A percentile compares a stretch with the other conserved stretches of the same genome.
Conservation (phyloP, 1,140 invertebrate genomes). For the Nasonia longicornis region DNA sequence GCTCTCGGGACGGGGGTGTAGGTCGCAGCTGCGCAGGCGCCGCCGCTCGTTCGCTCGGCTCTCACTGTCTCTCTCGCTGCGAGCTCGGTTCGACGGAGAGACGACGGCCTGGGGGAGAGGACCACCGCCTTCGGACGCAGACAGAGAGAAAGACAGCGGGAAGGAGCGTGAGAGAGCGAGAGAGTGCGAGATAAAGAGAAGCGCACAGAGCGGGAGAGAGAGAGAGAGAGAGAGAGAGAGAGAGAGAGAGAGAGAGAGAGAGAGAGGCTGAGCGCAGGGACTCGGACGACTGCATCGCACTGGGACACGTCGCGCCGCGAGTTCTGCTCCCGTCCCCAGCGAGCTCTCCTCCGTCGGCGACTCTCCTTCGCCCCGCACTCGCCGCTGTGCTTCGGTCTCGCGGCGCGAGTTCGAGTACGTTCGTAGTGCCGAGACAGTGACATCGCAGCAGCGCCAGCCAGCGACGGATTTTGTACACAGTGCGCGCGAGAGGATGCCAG, state of each 20-base stretch:
- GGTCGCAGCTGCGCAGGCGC: constrained; percentile 22
- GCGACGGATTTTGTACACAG: neutral
- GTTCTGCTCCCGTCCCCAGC: no score
- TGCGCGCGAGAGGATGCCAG: neutral
- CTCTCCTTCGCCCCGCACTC: neutral
- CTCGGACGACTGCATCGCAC: no score
- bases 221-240: neutral
- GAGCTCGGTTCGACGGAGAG: neutral
- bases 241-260: neutral
- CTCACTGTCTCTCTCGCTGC: neutral
- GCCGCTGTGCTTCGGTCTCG: neutral
- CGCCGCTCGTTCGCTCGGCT: neutral
- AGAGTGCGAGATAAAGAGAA: neutral
- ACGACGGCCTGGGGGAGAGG: constrained; percentile 5
- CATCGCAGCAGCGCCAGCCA: neutral
- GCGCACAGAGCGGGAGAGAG: neutral
- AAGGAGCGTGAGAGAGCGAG: neutral
- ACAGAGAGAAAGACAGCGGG: neutral
- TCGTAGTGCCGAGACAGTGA: neutral
- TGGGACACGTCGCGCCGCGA: no score
- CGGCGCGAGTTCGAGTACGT: neutral
- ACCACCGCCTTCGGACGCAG: constrained; percentile 41
- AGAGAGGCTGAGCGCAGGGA: neutral
- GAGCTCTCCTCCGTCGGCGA: no score
- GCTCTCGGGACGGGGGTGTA: neutral